phyloP scores from a whole-genome alignment of 2,888 invertebrate species.

The Sipunculus nudus region DNA sequence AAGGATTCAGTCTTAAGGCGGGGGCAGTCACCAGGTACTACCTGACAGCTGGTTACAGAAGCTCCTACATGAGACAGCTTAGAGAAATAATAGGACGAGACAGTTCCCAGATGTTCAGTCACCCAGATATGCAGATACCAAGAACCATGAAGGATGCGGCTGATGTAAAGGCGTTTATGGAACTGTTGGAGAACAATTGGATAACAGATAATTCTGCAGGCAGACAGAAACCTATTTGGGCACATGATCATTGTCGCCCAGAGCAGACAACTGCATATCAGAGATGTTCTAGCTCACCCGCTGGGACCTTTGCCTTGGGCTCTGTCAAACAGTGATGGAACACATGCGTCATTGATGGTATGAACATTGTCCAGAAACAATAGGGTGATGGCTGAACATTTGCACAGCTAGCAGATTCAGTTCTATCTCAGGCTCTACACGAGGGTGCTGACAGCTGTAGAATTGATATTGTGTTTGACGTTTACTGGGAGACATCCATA shows the following conservation, averaged over 20 bases:
- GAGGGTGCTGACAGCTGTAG: too few species aligned
- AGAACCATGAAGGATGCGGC: slow-evolving; percentile 11
- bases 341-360: slow-evolving; percentile 22
- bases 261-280: slow-evolving; percentile 15
- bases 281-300: slow-evolving; percentile 13
- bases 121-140: slow-evolving; percentile 11
- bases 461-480: slow-evolving; percentile 29
- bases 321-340: slow-evolving; percentile 27
- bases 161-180: slow-evolving; percentile 14
- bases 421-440: slow-evolving; percentile 7
- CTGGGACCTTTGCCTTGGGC: slow-evolving; percentile 28
- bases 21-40: slow-evolving; percentile 30
- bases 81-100: background rate
- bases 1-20: slow-evolving; percentile 29
- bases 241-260: slow-evolving; percentile 15
- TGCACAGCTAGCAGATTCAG: slow-evolving; percentile 15
- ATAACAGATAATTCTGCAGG: slow-evolving; percentile 12
- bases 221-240: slow-evolving; percentile 21
- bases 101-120: background rate
- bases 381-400: slow-evolving; percentile 18
- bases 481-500: slow-evolving; percentile 25
- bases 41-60: slow-evolving; percentile 32
- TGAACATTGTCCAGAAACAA: slow-evolving; percentile 21
- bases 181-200: slow-evolving; percentile 24
- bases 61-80: slow-evolving; percentile 11